Conservation (phyloP, 37 sponge, comb jelly and placozoan species). For the Chondrilla cf. caribensis region DNA sequence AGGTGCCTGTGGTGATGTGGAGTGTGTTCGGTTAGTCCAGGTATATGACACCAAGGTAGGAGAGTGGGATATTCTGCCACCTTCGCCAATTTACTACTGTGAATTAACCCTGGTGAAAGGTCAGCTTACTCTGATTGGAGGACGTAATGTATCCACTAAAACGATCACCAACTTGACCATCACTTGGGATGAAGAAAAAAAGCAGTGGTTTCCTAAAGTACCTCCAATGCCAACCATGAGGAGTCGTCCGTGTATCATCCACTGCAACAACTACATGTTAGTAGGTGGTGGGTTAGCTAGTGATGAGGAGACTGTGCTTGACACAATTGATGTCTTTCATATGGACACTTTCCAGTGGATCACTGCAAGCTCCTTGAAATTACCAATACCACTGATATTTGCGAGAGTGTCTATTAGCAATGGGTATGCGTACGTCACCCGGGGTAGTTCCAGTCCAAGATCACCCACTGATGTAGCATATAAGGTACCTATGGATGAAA, state of each 20-base stretch:
- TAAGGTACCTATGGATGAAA: too few relatives aligned
- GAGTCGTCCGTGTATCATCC: neutral
- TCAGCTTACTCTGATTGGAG: neutral
- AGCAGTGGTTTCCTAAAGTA: neutral
- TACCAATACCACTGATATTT: neutral
- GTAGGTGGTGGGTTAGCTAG: neutral
- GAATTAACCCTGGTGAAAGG: neutral
- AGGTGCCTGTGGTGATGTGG: neutral
- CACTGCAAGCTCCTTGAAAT: neutral
- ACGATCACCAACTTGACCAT: neutral
- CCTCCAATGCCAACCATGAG: neutral
- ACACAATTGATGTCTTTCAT: neutral
- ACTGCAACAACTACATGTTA: neutral
- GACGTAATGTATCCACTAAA: neutral
- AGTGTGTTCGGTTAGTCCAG: neutral
- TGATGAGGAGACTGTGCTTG: neutral
- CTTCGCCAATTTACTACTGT: neutral
- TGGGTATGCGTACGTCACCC: neutral
- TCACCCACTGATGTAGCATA: too few relatives aligned
- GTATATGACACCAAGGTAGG: neutral
- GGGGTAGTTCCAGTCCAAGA: too few relatives aligned
- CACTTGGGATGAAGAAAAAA: neutral
- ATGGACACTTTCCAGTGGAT: neutral
- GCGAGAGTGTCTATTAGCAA: neutral
- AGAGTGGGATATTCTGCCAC: neutral